Evolutionary conservation across 2,888 invertebrate genomes (phyloP), one percentile per base, ranked within the genome.

Genomic region (Emmelina monodactyla): DNA sequence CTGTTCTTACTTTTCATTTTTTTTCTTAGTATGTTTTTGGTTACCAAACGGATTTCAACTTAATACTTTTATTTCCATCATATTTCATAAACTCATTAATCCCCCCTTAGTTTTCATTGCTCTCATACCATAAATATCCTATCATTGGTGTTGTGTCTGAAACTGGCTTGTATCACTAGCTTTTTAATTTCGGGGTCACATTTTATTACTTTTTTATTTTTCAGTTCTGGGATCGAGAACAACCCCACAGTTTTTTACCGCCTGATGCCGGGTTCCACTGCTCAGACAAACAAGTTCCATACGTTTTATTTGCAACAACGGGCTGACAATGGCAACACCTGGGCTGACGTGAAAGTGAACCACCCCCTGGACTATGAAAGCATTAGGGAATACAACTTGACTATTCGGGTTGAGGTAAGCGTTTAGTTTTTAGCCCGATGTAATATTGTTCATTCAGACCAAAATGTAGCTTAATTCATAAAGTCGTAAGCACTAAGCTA

Each of bases 291-390:
- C 82, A 96, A 95, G 78, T 89, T 89, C 72, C 93, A 96, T 73
- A 94, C 94, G 43, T 96, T 95, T 78, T 96, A 96, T 75, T 85
- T 95, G 50, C 94, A 95, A 86, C 95, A 95, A 82, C 85, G 95
- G 58, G 88, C 91, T 47, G 94, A 94, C 60, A 92, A 93, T 64
- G 92, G 93, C 43, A 90, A 90, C 62, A 95, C 94, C 49, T 95
- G 94, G 94, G 95, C 94, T 5, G 94, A 95, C 65, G 93, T 94
- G 69, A 94, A 94, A 83, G 95, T 96, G 53, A 95, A 96, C 80
- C 94, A 95, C 83, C 94, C 94, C 15, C 78, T 96, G 58, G 96
- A 96, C 81, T 96, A 92, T 63, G 95, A 96, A 70, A 92, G 89
- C 53, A 94, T 95, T 68, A 93, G 93, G 80, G 94, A 95, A 64